Conservation (phyloP, 1,140 invertebrate genomes). For the Araneus ventricosus region DNA sequence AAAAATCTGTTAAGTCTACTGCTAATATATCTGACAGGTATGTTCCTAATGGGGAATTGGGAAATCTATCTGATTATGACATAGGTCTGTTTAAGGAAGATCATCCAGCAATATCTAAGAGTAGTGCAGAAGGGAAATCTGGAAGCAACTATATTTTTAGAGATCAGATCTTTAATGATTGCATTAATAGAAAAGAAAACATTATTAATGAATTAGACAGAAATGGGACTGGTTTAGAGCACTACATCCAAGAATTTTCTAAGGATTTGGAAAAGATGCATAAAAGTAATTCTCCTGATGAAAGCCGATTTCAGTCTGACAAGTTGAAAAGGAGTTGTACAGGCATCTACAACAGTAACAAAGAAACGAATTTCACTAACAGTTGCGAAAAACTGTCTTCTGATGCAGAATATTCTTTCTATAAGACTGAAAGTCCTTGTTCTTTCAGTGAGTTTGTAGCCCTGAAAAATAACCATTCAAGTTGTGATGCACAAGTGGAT, state of each 20-base stretch:
- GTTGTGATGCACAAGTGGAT: background rate
- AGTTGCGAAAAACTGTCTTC: background rate
- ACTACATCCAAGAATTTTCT: background rate
- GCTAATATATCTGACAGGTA: background rate
- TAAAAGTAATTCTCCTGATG: too few species aligned
- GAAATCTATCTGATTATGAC: background rate
- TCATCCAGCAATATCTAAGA: too few species aligned
- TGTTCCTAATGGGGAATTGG: background rate
- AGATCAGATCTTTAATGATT: too few species aligned
- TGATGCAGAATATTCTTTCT: background rate
- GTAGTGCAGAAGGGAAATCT: too few species aligned
- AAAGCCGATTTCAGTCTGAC: too few species aligned
- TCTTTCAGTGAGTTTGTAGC: background rate
- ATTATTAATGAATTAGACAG: too few species aligned
- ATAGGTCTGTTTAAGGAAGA: background rate
- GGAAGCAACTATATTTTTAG: too few species aligned
- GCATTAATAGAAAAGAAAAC: too few species aligned
- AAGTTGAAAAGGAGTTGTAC: too few species aligned
- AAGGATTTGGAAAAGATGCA: background rate
- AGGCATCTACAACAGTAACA: too few species aligned
- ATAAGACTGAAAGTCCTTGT: background rate
- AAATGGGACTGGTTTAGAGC: background rate
- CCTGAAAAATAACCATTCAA: background rate
- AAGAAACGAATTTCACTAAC: too few species aligned
- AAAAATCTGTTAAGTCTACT: too few species aligned